phyloP scores from a whole-genome alignment of 2,113 vertebrate genomes.

The Otolemur garnettii region DNA sequence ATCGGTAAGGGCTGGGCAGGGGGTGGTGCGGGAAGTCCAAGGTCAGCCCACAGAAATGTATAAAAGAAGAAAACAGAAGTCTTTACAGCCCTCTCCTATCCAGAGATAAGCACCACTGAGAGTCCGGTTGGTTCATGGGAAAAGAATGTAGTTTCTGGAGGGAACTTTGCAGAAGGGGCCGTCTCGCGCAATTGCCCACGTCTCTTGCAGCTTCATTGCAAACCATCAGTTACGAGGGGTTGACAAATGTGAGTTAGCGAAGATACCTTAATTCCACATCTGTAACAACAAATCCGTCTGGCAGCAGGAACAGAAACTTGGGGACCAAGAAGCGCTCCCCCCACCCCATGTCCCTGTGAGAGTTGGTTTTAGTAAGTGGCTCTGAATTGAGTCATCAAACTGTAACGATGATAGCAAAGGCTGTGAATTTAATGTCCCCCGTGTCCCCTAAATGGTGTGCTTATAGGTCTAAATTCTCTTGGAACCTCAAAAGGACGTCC shows the following conservation, averaged over 20 bases:
- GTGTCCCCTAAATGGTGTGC: not conserved
- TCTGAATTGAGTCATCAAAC: not conserved
- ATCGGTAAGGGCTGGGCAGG: conserved; percentile 93
- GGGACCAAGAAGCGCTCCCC: not conserved
- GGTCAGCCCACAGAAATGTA: accelerated
- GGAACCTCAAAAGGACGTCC: not conserved
- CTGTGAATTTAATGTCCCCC: not conserved
- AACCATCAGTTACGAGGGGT: too few species aligned
- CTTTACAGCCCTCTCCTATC: not conserved
- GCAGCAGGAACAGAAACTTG: not conserved
- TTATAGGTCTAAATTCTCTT: not conserved
- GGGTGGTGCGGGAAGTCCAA: not conserved
- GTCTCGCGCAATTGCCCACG: not conserved
- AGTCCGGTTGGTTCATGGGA: accelerated
- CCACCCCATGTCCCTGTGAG: not conserved
- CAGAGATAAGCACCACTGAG: conserved; percentile 90
- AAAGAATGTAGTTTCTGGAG: not conserved
- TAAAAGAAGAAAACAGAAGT: not conserved
- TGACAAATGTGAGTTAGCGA: not conserved
- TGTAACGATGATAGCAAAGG: not conserved
- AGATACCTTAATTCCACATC: not conserved
- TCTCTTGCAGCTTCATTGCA: not conserved
- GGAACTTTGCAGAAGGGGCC: too few species aligned
- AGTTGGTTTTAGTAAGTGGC: not conserved
- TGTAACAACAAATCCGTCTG: not conserved